phyloP scores from a whole-genome alignment of 2,797 vertebrate species.

The Myotis vivesi region DNA sequence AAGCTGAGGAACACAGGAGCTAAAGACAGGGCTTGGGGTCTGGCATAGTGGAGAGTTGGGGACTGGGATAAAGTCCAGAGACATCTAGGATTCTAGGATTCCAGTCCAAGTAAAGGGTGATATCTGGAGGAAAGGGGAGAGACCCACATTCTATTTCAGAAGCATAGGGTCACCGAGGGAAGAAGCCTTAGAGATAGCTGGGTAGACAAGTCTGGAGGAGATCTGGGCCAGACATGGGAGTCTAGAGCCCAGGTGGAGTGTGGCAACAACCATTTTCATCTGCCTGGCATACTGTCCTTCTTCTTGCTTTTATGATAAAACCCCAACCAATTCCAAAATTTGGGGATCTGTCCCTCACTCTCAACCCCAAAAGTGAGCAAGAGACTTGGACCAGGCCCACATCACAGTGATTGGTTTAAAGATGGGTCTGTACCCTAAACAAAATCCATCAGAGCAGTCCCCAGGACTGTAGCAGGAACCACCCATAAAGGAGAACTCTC shows the following conservation, averaged over 20 bases:
- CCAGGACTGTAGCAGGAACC: background rate
- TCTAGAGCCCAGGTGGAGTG: background rate
- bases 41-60: rapidly evolving
- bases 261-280: background rate
- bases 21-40: background rate
- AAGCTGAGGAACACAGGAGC: background rate
- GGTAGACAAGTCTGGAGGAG: background rate
- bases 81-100: background rate
- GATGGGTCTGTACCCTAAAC: background rate
- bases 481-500: background rate
- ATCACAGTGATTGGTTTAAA: background rate
- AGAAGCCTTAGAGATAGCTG: background rate
- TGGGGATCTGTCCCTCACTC: background rate
- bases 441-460: background rate
- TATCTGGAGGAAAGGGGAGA: background rate
- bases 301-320: background rate
- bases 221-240: rapidly evolving
- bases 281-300: no score
- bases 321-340: background rate
- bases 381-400: background rate
- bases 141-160: background rate
- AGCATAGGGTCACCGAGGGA: background rate
- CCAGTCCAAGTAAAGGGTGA: background rate
- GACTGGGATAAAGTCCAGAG: background rate
- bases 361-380: background rate